Conservation (phyloP, 2,888 invertebrate genomes). For the Elysia crispata region DNA sequence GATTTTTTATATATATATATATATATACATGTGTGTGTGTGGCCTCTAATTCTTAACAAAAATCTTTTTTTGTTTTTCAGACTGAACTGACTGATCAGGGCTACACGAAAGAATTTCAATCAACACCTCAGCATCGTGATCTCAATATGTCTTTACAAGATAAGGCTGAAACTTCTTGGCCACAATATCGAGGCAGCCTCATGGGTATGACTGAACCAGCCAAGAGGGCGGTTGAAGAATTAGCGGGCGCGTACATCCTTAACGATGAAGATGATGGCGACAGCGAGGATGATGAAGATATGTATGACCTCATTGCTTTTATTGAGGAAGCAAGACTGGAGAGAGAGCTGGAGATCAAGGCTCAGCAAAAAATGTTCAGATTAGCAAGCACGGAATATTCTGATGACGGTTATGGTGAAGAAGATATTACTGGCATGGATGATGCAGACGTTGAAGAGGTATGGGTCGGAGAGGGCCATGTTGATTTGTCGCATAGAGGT, state of each 20-base stretch:
- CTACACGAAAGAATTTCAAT: not conserved
- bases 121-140: not conserved
- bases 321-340: not conserved
- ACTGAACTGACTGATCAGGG: too few relatives aligned
- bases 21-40: too few relatives aligned
- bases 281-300: constrained; percentile 6
- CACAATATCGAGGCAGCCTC: not conserved
- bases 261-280: not conserved
- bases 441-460: constrained; percentile 15
- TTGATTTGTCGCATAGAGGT: not conserved
- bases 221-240: not conserved
- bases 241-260: not conserved
- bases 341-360: not conserved
- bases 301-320: not conserved
- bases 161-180: too few relatives aligned
- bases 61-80: too few relatives aligned
- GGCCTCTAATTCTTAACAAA: too few relatives aligned
- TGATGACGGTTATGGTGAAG: not conserved
- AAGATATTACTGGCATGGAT: not conserved
- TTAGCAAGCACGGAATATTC: constrained; percentile 5
- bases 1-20: too few relatives aligned
- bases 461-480: not conserved
- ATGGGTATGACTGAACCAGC: not conserved
- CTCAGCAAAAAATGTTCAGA: not conserved
- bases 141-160: not conserved